Evolutionary conservation across 2,113 vertebrate genomes (phyloP).

Genomic region (Hippopotamus amphibius): DNA sequence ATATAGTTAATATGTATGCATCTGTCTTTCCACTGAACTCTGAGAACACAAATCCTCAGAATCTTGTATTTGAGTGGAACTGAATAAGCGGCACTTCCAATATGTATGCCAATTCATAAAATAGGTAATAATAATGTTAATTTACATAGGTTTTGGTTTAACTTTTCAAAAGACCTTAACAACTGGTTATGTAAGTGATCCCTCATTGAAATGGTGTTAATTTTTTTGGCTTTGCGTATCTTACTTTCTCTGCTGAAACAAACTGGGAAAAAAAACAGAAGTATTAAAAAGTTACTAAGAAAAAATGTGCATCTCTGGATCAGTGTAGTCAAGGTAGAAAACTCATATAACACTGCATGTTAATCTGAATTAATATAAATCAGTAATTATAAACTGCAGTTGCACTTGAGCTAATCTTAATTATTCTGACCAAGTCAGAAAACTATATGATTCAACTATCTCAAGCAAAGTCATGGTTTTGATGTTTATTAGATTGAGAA

Average conservation of each 20-base stretch:
- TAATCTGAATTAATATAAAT: conserved; percentile 40
- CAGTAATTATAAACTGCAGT: background rate
- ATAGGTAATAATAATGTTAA: conserved; percentile 13
- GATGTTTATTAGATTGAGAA: background rate
- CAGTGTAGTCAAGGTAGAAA: background rate
- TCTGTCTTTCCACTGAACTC: background rate
- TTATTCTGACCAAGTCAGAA: conserved; percentile 46
- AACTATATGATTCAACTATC: background rate
- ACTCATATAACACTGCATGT: background rate
- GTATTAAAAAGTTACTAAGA: conserved; percentile 1
- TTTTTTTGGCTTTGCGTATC: background rate
- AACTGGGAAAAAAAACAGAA: background rate
- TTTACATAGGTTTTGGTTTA: background rate
- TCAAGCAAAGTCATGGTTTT: conserved; percentile 39
- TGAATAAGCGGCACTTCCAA: background rate
- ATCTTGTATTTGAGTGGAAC: background rate
- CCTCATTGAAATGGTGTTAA: background rate
- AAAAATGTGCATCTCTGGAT: background rate
- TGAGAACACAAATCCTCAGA: background rate
- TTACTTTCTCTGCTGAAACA: conserved; percentile 22
- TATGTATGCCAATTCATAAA: background rate
- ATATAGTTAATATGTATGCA: background rate
- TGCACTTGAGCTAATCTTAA: conserved; percentile 30
- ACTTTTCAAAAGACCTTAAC: conserved; percentile 45
- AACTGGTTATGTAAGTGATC: background rate